A percentile compares a stretch with the other conserved stretches of the same genome.
Conservation (phyloP, 2,797 vertebrate genomes). For the Argentina silus region DNA sequence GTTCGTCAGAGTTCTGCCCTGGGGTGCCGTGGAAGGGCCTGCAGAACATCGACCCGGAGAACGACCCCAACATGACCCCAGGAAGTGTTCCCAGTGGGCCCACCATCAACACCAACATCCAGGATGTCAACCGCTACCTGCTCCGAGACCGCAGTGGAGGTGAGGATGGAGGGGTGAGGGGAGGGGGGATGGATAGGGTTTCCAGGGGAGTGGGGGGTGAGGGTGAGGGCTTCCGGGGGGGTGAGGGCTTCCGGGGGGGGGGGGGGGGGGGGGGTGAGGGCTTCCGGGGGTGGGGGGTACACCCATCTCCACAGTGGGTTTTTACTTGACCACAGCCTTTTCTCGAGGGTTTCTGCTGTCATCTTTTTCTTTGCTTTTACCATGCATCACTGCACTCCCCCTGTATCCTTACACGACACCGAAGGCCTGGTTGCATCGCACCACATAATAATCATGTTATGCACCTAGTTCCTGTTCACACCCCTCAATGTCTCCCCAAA, state of each 20-base stretch:
- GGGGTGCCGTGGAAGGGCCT: conserved; percentile 99
- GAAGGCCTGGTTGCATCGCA: not conserved
- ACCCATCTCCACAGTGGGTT: no score
- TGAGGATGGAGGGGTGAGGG: conserved; percentile 58
- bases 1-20: conserved; percentile 91
- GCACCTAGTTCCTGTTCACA: not conserved
- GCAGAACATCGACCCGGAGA: conserved; percentile 98
- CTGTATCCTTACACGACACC: not conserved
- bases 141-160: conserved; percentile 92
- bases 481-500: not conserved
- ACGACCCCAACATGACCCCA: conserved; percentile 97
- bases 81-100: conserved; percentile 96
- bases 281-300: no score
- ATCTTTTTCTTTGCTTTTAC: not conserved
- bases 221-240: no score
- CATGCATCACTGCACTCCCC: not conserved
- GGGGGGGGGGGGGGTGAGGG: no score
- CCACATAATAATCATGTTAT: no score
- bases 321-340: no score
- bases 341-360: not conserved
- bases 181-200: not conserved
- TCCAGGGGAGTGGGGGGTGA: no score
- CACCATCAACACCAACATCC: conserved; percentile 97
- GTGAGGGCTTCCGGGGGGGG: no score
- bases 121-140: conserved; percentile 97